These are phyloP conservation scores for Pelodiscus sinensis DNA, from an alignment of 2,113 vertebrate genomes.

Conservation along the genomic window DNA sequence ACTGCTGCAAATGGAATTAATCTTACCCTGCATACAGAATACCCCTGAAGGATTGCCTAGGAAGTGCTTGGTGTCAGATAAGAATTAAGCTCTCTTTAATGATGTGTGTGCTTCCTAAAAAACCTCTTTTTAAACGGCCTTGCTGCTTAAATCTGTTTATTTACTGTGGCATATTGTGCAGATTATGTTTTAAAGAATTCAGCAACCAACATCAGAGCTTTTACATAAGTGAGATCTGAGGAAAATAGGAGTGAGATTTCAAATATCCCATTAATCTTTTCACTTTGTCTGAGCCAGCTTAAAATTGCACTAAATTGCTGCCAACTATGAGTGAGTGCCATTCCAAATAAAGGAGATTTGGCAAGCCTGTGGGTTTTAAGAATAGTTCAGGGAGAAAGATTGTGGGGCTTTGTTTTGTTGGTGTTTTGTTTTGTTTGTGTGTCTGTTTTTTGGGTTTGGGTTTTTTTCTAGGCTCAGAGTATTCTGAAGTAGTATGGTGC, in stretches of 20 bases:
- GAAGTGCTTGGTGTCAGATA: constrained; percentile 66
- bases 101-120: constrained; percentile 46
- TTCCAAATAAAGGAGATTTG: constrained; percentile 57
- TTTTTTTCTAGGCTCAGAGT: not conserved
- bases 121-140: constrained; percentile 55
- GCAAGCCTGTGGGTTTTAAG: constrained; percentile 47
- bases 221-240: constrained; percentile 66
- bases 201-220: constrained; percentile 60
- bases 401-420: not conserved
- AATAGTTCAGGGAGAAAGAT: constrained; percentile 27
- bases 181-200: constrained; percentile 65
- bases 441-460: not conserved
- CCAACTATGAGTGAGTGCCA: constrained; percentile 53
- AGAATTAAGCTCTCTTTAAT: constrained; percentile 70
- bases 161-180: constrained; percentile 66
- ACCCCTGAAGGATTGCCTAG: constrained; percentile 61
- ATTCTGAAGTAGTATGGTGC: accelerated
- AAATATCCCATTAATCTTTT: constrained; percentile 72
- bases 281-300: constrained; percentile 66
- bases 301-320: constrained; percentile 48
- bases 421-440: too few species aligned
- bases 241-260: constrained; percentile 62
- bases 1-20: constrained; percentile 66
- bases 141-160: constrained; percentile 69
- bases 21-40: constrained; percentile 55